Percentiles rank a stretch among this genome's conserved stretches.
Conservation (phyloP, 2,888 invertebrate genomes). For the Seira sanloemensis region DNA sequence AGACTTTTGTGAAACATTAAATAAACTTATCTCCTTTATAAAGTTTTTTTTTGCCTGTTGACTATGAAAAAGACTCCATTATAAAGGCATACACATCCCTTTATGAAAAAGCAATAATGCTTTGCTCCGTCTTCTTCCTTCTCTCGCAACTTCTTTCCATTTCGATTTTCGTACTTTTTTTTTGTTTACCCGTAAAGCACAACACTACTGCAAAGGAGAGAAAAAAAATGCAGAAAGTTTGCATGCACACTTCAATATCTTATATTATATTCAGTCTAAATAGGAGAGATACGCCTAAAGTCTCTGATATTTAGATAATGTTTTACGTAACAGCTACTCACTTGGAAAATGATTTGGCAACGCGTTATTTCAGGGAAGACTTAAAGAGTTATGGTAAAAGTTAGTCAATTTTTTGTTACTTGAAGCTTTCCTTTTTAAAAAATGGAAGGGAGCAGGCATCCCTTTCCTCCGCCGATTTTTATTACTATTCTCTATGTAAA, state of each 20-base stretch:
- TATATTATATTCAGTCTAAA: no score
- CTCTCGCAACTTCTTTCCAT: conserved; percentile 7
- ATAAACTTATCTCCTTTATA: background rate
- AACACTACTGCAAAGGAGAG: background rate
- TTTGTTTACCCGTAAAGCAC: conserved; percentile 9
- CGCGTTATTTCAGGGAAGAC: background rate
- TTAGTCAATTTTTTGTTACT: conserved; percentile 28
- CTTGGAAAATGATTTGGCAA: conserved; percentile 14
- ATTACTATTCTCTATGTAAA: conserved; percentile 38
- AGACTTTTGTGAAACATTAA: no score
- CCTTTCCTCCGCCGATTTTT: conserved; percentile 20
- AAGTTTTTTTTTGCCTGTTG: background rate
- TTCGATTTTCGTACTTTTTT: conserved; percentile 7
- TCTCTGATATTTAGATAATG: no score
- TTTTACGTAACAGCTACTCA: no score
- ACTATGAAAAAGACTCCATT: background rate
- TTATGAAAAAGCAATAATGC: conserved; percentile 20
- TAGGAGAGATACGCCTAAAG: no score
- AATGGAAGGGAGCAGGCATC: background rate
- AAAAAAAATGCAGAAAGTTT: background rate
- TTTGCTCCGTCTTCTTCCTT: background rate
- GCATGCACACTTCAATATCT: conserved; percentile 5
- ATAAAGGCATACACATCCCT: background rate
- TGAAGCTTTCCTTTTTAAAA: background rate
- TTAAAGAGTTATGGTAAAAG: conserved; percentile 35